Conservation (phyloP, 2,888 invertebrate species). For the Sylvicola cinctus region DNA sequence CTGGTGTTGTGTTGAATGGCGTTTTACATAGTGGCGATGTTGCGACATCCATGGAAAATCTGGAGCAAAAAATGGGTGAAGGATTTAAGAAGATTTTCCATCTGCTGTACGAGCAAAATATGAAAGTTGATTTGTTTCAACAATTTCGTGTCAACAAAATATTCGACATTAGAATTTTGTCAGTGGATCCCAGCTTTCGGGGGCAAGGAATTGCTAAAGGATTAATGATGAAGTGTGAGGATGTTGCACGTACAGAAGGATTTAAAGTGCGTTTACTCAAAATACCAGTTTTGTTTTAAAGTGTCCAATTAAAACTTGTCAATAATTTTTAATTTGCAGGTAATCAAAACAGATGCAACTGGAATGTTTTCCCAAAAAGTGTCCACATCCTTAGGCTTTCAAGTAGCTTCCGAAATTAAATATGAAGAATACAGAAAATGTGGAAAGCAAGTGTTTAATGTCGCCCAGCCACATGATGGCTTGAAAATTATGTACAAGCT, state of each 20-base stretch:
- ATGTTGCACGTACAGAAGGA: constrained; percentile 39
- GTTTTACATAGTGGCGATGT: constrained; percentile 47
- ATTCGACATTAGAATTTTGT: constrained; percentile 62
- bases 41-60: constrained; percentile 43
- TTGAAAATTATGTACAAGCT: constrained; percentile 40
- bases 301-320: background rate
- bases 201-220: constrained; percentile 56
- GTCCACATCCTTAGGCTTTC: constrained; percentile 43
- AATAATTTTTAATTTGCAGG: constrained; percentile 20
- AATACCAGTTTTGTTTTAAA: background rate
- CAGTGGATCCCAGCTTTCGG: constrained; percentile 43
- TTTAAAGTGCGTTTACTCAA: constrained; percentile 35
- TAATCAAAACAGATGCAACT: constrained; percentile 65
- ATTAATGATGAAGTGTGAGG: constrained; percentile 43
- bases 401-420: constrained; percentile 37
- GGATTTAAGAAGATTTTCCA: constrained; percentile 62
- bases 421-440: constrained; percentile 40
- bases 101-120: constrained; percentile 48
- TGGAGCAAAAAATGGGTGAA: constrained; percentile 38
- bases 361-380: constrained; percentile 61
- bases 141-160: constrained; percentile 45
- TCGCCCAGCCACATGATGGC: constrained; percentile 42
- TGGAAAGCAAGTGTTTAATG: constrained; percentile 38
- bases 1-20: constrained; percentile 63
- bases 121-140: constrained; percentile 44